These are phyloP conservation scores for Perdita meconis DNA, from an alignment of 2,888 invertebrate species.

Conservation along the genomic window DNA sequence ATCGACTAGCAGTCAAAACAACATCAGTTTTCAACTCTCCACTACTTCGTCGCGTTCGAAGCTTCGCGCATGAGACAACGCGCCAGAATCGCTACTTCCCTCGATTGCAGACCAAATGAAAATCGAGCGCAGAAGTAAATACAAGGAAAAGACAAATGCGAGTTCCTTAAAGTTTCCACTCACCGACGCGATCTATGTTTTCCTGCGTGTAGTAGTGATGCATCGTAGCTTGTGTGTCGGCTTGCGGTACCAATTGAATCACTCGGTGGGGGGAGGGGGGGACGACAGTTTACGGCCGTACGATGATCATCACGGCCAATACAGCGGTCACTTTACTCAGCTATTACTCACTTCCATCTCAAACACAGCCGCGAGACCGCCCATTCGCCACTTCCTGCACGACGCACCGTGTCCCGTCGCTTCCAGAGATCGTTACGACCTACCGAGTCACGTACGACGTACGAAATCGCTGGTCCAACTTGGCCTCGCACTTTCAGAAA, in stretches of 20 bases:
- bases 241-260: conserved; percentile 75
- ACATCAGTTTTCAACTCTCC: too few species aligned
- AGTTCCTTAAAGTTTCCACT: conserved; percentile 61
- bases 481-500: too few species aligned
- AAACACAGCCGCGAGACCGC: conserved; percentile 69
- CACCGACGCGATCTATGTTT: conserved; percentile 80
- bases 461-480: too few species aligned
- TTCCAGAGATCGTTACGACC: conserved; percentile 37
- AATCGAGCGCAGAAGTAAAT: not conserved
- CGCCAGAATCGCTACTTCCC: too few species aligned
- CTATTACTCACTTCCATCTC: conserved; percentile 73
- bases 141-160: not conserved
- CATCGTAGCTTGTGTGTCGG: conserved; percentile 73
- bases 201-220: conserved; percentile 80
- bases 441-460: conserved; percentile 6
- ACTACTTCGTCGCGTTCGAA: too few species aligned
- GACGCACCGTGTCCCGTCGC: conserved; percentile 46
- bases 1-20: too few species aligned
- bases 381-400: conserved; percentile 69
- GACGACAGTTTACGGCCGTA: conserved; percentile 73
- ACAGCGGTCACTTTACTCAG: conserved; percentile 73
- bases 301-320: conserved; percentile 74
- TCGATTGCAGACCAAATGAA: too few species aligned
- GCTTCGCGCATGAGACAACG: too few species aligned
- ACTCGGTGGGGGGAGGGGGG: too few species aligned